These are phyloP conservation scores for Amiota communis DNA, from an alignment of 2,888 invertebrate genomes.

Conservation along the genomic window DNA sequence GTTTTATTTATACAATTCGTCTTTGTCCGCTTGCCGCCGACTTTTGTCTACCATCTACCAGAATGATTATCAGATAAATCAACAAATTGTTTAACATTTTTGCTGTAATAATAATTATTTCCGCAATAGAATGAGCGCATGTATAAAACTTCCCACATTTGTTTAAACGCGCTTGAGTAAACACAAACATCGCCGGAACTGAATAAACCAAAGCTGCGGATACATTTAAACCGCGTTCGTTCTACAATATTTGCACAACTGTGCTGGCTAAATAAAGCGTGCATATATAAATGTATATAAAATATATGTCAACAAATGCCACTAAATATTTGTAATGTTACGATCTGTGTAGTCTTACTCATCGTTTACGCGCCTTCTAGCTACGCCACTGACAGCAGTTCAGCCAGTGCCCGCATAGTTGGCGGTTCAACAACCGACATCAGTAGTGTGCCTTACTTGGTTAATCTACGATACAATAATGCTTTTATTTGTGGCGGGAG, in stretches of 20 bases:
- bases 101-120: slow-evolving; percentile 20
- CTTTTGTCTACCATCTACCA: too few species aligned
- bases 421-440: slow-evolving; percentile 57
- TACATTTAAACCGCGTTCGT: not conserved
- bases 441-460: slow-evolving; percentile 57
- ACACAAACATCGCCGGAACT: slow-evolving; percentile 6
- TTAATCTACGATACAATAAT: slow-evolving; percentile 55
- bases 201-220: not conserved
- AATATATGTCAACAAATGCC: slow-evolving; percentile 10
- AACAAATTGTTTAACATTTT: slow-evolving; percentile 19
- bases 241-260: slow-evolving; percentile 2
- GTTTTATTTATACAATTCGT: too few species aligned
- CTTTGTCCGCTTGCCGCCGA: too few species aligned
- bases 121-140: slow-evolving; percentile 16
- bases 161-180: slow-evolving; percentile 12
- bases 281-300: not conserved
- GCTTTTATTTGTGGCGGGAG: slow-evolving; percentile 68
- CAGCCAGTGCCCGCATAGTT: slow-evolving; percentile 57
- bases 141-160: not conserved
- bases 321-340: not conserved
- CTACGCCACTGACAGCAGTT: slow-evolving; percentile 38
- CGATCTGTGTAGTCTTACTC: not conserved
- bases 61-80: slow-evolving; percentile 8
- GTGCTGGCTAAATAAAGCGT: not conserved
- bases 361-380: slow-evolving; percentile 5